phyloP scores from a whole-genome alignment of 2,888 invertebrate genomes.

The Luffia ferchaultella region DNA sequence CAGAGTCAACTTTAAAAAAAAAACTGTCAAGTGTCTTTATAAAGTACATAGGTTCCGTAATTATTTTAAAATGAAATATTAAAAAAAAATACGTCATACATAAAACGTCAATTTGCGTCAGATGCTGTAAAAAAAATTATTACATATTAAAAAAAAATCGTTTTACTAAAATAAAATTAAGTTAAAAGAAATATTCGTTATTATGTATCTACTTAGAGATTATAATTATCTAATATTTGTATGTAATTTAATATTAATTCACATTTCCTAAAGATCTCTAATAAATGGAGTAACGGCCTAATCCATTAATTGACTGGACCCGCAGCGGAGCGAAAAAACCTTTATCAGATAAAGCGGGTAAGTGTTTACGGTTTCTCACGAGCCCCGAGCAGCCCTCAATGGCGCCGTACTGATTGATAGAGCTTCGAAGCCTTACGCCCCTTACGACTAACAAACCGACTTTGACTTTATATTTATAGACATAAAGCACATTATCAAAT shows the following conservation, averaged over 20 bases:
- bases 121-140: too few species aligned
- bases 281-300: constrained; percentile 59
- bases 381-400: constrained; percentile 60
- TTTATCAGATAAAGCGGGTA: constrained; percentile 60
- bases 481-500: constrained; percentile 2
- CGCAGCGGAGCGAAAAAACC: constrained; percentile 52
- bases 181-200: too few species aligned
- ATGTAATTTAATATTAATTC: too few species aligned
- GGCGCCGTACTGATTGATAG: constrained; percentile 65
- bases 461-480: not conserved
- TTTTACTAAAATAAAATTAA: too few species aligned
- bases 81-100: too few species aligned
- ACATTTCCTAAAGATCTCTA: not conserved
- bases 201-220: too few species aligned
- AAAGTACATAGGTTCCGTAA: not conserved
- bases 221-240: too few species aligned
- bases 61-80: not conserved
- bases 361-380: constrained; percentile 66
- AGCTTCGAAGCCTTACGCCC: constrained; percentile 22
- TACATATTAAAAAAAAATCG: too few species aligned
- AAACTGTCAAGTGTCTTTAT: not conserved
- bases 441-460: not conserved
- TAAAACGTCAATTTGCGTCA: too few species aligned
- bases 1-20: constrained; percentile 40
- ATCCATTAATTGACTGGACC: constrained; percentile 63